phyloP scores from a whole-genome alignment of 2,113 vertebrate genomes.

The Kryptolebias marmoratus region DNA sequence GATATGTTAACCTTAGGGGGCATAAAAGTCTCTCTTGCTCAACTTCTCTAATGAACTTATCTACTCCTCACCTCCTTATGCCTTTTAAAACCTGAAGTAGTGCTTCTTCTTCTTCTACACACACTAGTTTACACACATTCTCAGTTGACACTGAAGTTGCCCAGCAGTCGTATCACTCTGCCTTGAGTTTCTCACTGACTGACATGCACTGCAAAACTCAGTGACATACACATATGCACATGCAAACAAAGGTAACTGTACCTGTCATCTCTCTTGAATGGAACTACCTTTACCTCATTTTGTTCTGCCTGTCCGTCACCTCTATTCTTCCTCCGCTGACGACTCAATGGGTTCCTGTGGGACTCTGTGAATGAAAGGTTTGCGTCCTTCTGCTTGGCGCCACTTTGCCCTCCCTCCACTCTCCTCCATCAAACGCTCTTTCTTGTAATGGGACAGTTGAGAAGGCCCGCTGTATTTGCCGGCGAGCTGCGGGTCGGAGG shows the following conservation, averaged over 20 bases:
- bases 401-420: constrained; percentile 70
- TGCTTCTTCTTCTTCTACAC: constrained; percentile 39
- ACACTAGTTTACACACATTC: constrained; percentile 9
- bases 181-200: constrained; percentile 66
- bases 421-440: constrained; percentile 34
- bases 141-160: constrained; percentile 57
- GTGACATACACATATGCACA: constrained; percentile 42
- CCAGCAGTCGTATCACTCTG: constrained; percentile 64
- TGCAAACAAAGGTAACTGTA: constrained; percentile 61
- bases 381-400: constrained; percentile 69
- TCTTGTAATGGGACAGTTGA: constrained; percentile 61
- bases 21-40: constrained; percentile 25
- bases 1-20: neutral
- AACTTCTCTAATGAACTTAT: constrained; percentile 77
- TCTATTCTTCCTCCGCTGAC: constrained; percentile 69
- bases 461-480: constrained; percentile 39
- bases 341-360: constrained; percentile 76
- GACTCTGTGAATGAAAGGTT: constrained; percentile 50
- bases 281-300: constrained; percentile 81
- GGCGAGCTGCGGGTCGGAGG: constrained; percentile 2
- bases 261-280: constrained; percentile 77
- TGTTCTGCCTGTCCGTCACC: constrained; percentile 77
- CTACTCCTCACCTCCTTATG: constrained; percentile 72
- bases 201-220: constrained; percentile 61
- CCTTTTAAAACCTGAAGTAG: constrained; percentile 60